Conservation (phyloP, 2,113 vertebrate genomes). For the Nycticryphes semicollaris region DNA sequence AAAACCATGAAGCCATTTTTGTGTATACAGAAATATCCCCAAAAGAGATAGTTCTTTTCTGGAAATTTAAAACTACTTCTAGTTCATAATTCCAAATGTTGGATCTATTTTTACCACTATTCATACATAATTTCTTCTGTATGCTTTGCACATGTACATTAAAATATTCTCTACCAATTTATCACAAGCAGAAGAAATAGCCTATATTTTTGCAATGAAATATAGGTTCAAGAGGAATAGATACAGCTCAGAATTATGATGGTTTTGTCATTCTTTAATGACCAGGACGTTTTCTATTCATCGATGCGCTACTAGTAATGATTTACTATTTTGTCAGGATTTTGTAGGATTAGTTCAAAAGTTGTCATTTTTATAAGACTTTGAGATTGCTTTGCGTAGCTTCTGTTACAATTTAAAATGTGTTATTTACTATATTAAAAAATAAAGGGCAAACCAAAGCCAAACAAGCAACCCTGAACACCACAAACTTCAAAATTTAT, state of each 20-base stretch:
- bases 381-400: neutral
- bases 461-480: neutral
- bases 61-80: neutral
- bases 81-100: neutral
- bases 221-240: neutral
- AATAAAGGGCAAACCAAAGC: neutral
- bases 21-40: neutral
- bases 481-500: neutral
- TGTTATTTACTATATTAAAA: neutral
- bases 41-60: neutral
- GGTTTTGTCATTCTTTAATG: neutral
- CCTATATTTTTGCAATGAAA: neutral
- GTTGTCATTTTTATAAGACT: neutral
- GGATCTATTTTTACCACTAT: neutral
- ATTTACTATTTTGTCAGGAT: neutral
- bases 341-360: neutral
- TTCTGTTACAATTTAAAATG: neutral
- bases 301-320: rapidly evolving
- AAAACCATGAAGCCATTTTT: neutral
- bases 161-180: neutral
- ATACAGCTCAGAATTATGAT: neutral
- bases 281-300: neutral
- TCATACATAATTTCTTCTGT: neutral
- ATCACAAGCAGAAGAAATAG: neutral
- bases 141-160: neutral